These are phyloP conservation scores for Antechinus flavipes DNA, from an alignment of 2,113 vertebrate species.

Conservation along the genomic window DNA sequence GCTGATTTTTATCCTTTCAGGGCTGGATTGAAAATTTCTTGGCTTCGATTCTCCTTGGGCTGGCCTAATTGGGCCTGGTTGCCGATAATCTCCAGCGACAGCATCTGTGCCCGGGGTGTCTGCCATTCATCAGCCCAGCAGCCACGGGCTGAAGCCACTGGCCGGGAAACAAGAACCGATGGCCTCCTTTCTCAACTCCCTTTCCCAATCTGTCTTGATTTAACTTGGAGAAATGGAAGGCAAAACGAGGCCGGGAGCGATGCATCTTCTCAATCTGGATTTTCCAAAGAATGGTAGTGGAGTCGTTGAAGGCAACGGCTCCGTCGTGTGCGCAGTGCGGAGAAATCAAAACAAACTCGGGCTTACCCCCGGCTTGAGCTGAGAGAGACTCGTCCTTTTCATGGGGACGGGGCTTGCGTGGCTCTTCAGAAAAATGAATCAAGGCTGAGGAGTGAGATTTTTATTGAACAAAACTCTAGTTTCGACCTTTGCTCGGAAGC, in stretches of 20 bases:
- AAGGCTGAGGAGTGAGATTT: constrained; percentile 69
- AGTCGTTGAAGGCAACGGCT: constrained; percentile 65
- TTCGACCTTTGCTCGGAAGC: constrained; percentile 61
- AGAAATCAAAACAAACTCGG: constrained; percentile 48
- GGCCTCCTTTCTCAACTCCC: constrained; percentile 57
- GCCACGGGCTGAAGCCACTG: constrained; percentile 53
- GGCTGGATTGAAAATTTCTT: not conserved
- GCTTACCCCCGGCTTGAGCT: constrained; percentile 70
- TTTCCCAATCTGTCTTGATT: constrained; percentile 51
- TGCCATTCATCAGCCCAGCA: constrained; percentile 49
- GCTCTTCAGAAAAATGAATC: constrained; percentile 69
- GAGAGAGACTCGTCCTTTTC: constrained; percentile 75
- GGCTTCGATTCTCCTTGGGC: not conserved
- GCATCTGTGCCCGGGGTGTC: not conserved
- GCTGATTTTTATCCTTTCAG: constrained; percentile 33
- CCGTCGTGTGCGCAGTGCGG: constrained; percentile 64
- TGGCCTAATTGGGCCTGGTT: not conserved
- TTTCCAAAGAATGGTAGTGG: constrained; percentile 63
- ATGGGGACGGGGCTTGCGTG: constrained; percentile 47
- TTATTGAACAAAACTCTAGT: constrained; percentile 62
- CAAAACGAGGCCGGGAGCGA: constrained; percentile 47
- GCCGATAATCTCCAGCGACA: constrained; percentile 18
- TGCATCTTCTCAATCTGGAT: constrained; percentile 54
- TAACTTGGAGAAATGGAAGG: constrained; percentile 63
- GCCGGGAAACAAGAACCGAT: constrained; percentile 62